These are phyloP conservation scores for Vidua macroura DNA, from an alignment of 2,113 vertebrate genomes.

Conservation along the genomic window DNA sequence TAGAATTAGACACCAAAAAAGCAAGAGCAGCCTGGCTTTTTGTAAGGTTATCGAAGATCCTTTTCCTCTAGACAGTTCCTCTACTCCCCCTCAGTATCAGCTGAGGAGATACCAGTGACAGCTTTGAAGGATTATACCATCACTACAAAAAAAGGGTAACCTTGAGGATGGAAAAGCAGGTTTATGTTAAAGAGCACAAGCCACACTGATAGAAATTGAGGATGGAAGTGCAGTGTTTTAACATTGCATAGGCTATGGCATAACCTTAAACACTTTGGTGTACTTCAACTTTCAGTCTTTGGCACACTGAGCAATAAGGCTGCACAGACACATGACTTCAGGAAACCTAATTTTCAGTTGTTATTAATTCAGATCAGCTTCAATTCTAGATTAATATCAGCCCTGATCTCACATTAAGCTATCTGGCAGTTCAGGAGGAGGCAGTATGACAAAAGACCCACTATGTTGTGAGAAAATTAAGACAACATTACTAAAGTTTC, in stretches of 20 bases:
- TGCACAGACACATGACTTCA: background rate
- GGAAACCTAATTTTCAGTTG: background rate
- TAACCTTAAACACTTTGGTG: background rate
- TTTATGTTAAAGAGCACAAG: background rate
- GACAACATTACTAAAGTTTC: background rate
- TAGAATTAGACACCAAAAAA: background rate
- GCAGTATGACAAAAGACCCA: background rate
- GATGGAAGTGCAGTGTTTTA: background rate
- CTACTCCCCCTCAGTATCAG: background rate
- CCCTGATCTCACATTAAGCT: background rate
- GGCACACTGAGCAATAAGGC: background rate
- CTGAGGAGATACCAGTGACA: background rate
- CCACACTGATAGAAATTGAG: background rate
- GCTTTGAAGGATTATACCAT: background rate
- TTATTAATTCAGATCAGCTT: background rate
- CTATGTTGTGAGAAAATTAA: background rate
- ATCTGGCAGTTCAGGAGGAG: background rate
- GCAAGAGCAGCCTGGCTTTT: background rate
- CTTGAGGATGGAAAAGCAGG: background rate
- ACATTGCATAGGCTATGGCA: background rate
- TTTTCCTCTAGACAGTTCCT: background rate
- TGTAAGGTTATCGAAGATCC: background rate
- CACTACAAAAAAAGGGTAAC: background rate
- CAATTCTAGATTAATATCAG: background rate
- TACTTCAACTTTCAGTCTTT: background rate